Evolutionary conservation across 2,888 invertebrate genomes (phyloP), one percentile per base, ranked within the genome.

Genomic region (Ctena decussata): DNA sequence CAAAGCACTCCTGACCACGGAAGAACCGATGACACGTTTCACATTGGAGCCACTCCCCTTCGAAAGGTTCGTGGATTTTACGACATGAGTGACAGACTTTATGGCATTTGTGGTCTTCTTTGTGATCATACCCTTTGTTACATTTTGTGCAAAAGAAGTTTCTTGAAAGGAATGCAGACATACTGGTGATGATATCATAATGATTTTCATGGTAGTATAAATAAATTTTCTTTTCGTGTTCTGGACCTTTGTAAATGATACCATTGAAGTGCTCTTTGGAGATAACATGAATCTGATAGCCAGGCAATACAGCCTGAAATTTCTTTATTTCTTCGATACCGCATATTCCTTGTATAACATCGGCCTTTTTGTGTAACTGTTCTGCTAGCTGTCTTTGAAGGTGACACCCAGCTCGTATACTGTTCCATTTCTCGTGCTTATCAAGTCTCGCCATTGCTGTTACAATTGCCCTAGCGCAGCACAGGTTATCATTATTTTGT

Each of bases 371-470:
- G 39, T 85, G 85, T 15, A 6, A n/a, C n/a, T n/a, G n/a, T n/a
- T n/a, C n/a, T n/a, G n/a, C n/a, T n/a, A n/a, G n/a, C n/a, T n/a
- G n/a, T 41, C 30, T 46, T 77, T 87, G 87, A 35, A 87, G 57
- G 15, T 32, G 0, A 32, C 57, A 8, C 1, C 75, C 80, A 15
- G 44, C 12, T 60, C 84, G 44, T 24, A 87, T 84, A 24, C 75
- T 69, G n/a, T 84, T 60, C 82, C 82, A 85, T 46, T 84, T 73
- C 30, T 44, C 32, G 46, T 84, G 84, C 41, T 73, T 53, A 37
- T 84, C 87, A n/a, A 83, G 15, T 39, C 80, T 44, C n/a, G 87
- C 79, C 44, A 75, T 87, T 12, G 85, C 87, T 15, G 85, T 87
- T 15, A 87, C 83, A 12, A 87, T 57, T n/a, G 81, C 88, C 49